Evolutionary conservation across 1,140 invertebrate genomes (phyloP), one percentile per base, ranked within the genome.

Genomic region (Drosophila sulfurigaster): DNA sequence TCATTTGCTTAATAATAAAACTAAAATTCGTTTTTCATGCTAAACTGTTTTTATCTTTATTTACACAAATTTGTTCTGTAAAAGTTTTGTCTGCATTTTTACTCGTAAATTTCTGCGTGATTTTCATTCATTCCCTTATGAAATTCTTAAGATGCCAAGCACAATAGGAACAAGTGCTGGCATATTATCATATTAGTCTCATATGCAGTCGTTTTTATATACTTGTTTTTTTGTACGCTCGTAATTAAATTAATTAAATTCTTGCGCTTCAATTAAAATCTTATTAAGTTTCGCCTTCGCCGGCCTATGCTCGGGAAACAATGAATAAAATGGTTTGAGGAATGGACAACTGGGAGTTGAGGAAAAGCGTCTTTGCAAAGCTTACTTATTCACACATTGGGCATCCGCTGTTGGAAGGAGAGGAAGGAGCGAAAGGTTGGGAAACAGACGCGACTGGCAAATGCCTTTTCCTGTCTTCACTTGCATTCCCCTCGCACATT

Each of bases 181-280:
- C 28, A 41, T 43, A 38, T 15, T 7, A 68, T 65, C 65, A 56
- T 66, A 57, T 76, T 66, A 69, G 35, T 73, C 32, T 48, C 32
- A 54, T 28, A 15, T 25, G 20, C 57, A 73, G 45, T 60, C 51
- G 56, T 66, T 58, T 43, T 56, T 67, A 28, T 58, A 66, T 6
- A 30, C 11, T 58, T 74, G 62, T 75, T 25, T 25, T 16, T 58
- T 73, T 57, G 45, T 54, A 66, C 66, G 77, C 77, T 80, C 83
- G 73, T 88, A 73, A 86, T 89, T 87, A 76, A 87, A 91, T 91
- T 91, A 91, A 91, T 91, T 91, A 91, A 91, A 91, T 91, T 91
- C 80, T 82, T 91, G 87, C 80, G 87, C 87, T 77, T 91, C 87
- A 91, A 91, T 91, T 91, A 91, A 91, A 91, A 91, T 91, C 78